Conservation (phyloP, 2,888 invertebrate genomes). For the Caenorhabditis sp. region DNA sequence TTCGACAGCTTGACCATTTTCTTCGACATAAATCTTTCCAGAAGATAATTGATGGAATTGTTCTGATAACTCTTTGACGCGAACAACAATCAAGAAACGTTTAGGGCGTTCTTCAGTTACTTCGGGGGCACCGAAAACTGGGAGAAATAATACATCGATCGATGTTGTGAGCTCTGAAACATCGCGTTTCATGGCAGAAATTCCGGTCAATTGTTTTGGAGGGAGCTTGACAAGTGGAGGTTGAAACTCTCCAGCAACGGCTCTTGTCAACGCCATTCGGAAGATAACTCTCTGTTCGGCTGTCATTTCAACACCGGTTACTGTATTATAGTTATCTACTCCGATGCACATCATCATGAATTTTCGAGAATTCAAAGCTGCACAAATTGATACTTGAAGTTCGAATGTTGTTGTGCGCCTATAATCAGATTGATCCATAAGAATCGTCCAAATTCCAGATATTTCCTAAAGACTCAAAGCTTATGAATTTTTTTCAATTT, state of each 20-base stretch:
- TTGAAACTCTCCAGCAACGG: constrained; percentile 37
- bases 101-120: not conserved
- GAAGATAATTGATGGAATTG: constrained; percentile 37
- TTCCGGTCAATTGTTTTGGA: constrained; percentile 29
- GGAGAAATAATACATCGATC: constrained; percentile 32
- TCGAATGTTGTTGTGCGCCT: constrained; percentile 22
- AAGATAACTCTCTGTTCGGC: constrained; percentile 26
- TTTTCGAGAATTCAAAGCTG: constrained; percentile 33
- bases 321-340: constrained; percentile 22
- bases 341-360: constrained; percentile 26
- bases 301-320: constrained; percentile 33
- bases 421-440: constrained; percentile 22
- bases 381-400: constrained; percentile 33
- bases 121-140: constrained; percentile 10
- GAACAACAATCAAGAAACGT: constrained; percentile 34
- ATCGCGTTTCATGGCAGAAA: constrained; percentile 33
- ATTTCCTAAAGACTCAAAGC: constrained; percentile 24
- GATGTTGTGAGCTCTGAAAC: constrained; percentile 20
- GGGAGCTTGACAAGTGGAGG: constrained; percentile 32
- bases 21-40: constrained; percentile 31
- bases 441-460: constrained; percentile 27
- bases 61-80: constrained; percentile 33
- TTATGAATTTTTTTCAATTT: no score
- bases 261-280: constrained; percentile 30
- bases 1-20: constrained; percentile 23